These are phyloP conservation scores for Bryconaethiops microstoma DNA, from an alignment of 2,797 vertebrate species.

Conservation along the genomic window DNA sequence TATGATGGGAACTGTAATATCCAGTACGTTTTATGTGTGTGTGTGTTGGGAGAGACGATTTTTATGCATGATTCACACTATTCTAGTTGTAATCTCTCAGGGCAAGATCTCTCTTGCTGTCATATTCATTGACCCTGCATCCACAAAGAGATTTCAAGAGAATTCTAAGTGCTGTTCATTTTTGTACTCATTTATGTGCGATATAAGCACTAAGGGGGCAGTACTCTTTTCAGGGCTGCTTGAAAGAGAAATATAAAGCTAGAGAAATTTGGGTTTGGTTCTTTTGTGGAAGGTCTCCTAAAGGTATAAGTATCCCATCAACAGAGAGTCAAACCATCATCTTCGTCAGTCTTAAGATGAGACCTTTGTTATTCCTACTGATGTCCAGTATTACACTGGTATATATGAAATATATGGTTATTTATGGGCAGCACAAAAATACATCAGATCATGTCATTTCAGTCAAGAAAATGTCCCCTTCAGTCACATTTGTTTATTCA, in stretches of 20 bases:
- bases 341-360: not conserved
- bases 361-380: not conserved
- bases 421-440: not conserved
- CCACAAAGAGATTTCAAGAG: not conserved
- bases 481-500: too few relatives aligned
- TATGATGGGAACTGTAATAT: constrained; percentile 37
- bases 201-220: not conserved
- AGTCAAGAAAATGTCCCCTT: too few relatives aligned
- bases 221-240: not conserved
- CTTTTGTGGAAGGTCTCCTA: not conserved
- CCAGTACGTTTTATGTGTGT: constrained; percentile 35
- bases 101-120: constrained; percentile 13
- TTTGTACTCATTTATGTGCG: not conserved
- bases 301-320: not conserved
- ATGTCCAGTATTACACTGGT: not conserved
- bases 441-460: not conserved
- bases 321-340: not conserved
- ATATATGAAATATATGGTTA: not conserved
- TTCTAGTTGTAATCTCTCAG: constrained; percentile 35
- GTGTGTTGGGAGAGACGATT: constrained; percentile 20
- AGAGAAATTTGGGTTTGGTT: not conserved
- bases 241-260: not conserved
- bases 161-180: not conserved
- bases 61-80: constrained; percentile 19
- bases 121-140: constrained; percentile 10